These are phyloP conservation scores for Gobius niger DNA, from an alignment of 2,113 vertebrate genomes.

Conservation along the genomic window DNA sequence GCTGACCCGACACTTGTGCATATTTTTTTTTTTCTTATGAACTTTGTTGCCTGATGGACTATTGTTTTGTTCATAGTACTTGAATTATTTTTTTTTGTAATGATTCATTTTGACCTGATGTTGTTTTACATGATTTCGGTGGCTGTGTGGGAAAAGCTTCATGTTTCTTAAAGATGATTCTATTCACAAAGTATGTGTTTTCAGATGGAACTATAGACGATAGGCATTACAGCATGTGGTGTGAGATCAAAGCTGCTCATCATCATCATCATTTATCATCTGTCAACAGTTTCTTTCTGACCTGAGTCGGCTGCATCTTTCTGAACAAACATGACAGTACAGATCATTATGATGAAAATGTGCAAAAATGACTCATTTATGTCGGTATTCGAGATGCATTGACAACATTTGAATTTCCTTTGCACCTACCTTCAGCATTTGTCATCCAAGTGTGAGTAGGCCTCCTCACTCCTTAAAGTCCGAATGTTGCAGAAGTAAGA, in stretches of 20 bases:
- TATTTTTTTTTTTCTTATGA: conserved; percentile 69
- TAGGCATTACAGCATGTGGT: conserved; percentile 45
- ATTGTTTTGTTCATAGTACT: conserved; percentile 91
- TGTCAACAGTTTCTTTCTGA: background rate
- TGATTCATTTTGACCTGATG: conserved; percentile 54
- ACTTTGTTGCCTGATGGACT: conserved; percentile 88
- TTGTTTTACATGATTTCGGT: conserved; percentile 54
- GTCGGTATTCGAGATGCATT: background rate
- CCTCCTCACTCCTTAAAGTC: background rate
- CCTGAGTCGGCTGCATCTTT: conserved; percentile 36
- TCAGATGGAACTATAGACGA: conserved; percentile 45
- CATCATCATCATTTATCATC: conserved; percentile 11
- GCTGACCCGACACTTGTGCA: conserved; percentile 51
- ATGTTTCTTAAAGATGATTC: conserved; percentile 56
- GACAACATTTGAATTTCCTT: background rate
- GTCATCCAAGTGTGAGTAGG: background rate
- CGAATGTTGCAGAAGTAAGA: background rate
- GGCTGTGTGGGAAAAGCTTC: conserved; percentile 50
- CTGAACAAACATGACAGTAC: conserved; percentile 28
- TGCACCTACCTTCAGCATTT: background rate
- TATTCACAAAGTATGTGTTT: conserved; percentile 54
- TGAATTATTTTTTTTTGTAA: conserved; percentile 85
- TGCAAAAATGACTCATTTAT: background rate
- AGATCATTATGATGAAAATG: background rate
- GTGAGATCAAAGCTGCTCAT: conserved; percentile 38